Evolutionary conservation across 2,888 invertebrate genomes (phyloP).

Genomic region (Drosophila pegasa): DNA sequence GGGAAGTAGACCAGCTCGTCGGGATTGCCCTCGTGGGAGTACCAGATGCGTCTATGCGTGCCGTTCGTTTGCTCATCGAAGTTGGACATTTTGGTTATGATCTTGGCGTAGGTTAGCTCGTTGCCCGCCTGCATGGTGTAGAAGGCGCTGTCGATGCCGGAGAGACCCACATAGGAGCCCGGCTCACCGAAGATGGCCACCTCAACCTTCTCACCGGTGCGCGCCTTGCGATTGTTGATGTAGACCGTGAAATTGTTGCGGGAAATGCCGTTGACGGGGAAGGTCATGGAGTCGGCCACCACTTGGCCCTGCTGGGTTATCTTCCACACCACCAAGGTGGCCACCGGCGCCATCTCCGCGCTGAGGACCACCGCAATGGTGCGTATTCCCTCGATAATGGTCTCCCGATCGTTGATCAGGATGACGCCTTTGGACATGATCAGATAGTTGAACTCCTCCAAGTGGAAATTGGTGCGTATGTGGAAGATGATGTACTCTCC

Average conservation of each 20-base stretch:
- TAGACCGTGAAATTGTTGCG: slow-evolving; percentile 94
- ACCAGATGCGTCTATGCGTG: slow-evolving; percentile 93
- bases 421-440: slow-evolving; percentile 97
- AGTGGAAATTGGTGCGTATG: slow-evolving; percentile 95
- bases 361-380: slow-evolving; percentile 93
- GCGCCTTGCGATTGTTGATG: slow-evolving; percentile 96
- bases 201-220: slow-evolving; percentile 96
- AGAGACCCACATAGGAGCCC: slow-evolving; percentile 96
- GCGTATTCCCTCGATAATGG: slow-evolving; percentile 90
- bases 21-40: slow-evolving; percentile 92
- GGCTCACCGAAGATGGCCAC: slow-evolving; percentile 97
- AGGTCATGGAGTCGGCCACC: slow-evolving; percentile 96
- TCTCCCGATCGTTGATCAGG: slow-evolving; percentile 92
- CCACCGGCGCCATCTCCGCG: slow-evolving; percentile 96
- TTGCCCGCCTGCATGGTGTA: slow-evolving; percentile 97
- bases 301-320: slow-evolving; percentile 93
- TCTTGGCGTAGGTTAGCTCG: slow-evolving; percentile 94
- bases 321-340: slow-evolving; percentile 95
- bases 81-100: slow-evolving; percentile 93
- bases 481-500: slow-evolving; percentile 98
- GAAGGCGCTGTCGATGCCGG: slow-evolving; percentile 95
- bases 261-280: slow-evolving; percentile 97
- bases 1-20: slow-evolving; percentile 95
- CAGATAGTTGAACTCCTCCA: slow-evolving; percentile 95
- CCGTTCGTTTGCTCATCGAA: slow-evolving; percentile 95